Evolutionary conservation across 2,113 vertebrate species (phyloP).

Genomic region (Camelus dromedarius): DNA sequence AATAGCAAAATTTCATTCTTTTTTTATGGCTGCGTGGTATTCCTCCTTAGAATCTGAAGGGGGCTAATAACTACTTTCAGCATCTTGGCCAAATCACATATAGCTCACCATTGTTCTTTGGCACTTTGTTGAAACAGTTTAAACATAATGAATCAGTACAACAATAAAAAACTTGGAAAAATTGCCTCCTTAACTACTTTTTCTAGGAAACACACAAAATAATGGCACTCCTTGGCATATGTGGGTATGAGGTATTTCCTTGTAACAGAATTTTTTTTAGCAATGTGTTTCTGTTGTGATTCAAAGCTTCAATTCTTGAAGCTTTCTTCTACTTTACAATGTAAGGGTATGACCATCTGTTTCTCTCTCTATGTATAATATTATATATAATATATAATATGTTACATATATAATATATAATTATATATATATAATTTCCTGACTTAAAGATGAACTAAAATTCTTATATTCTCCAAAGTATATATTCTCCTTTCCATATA

Average conservation of each 20-base stretch:
- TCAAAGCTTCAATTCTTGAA: neutral
- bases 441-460: neutral
- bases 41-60: neutral
- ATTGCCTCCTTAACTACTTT: neutral
- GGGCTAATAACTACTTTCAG: neutral
- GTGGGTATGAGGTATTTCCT: neutral
- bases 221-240: neutral
- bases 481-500: neutral
- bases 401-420: no score
- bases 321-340: neutral
- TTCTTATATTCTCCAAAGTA: neutral
- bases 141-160: neutral
- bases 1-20: no score
- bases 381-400: no score
- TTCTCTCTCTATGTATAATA: neutral
- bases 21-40: no score
- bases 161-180: slow-evolving; percentile 44
- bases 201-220: neutral
- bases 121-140: neutral
- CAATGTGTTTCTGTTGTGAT: neutral
- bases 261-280: neutral
- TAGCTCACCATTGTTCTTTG: neutral
- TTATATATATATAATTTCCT: neutral
- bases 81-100: neutral
- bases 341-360: slow-evolving; percentile 11